Percentiles rank a stretch among this genome's conserved stretches.
Evolutionary conservation across 1,140 invertebrate genomes (phyloP).

Genomic region (Megalopta genalis): DNA sequence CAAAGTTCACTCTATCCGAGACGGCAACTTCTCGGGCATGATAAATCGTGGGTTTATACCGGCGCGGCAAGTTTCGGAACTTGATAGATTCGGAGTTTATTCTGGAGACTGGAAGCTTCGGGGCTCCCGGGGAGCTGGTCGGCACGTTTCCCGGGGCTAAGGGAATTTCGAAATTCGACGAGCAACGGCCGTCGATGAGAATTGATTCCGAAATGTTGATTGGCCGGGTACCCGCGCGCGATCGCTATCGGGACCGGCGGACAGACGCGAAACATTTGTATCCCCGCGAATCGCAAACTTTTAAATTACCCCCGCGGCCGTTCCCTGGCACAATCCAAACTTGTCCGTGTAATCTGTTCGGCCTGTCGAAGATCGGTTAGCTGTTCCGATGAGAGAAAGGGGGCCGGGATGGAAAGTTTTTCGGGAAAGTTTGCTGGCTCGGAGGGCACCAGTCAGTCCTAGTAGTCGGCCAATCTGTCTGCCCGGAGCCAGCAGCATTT

Average conservation of each 20-base stretch:
- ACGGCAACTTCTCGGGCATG: not conserved
- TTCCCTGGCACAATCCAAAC: conserved; percentile 6
- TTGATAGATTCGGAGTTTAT: conserved; percentile 6
- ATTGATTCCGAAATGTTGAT: not conserved
- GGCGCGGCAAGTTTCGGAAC: conserved; percentile 8
- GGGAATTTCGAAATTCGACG: not conserved
- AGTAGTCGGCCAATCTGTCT: conserved; percentile 61
- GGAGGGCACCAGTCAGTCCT: conserved; percentile 47
- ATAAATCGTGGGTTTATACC: not conserved
- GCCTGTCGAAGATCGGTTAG: conserved; percentile 57
- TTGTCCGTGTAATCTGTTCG: conserved; percentile 56
- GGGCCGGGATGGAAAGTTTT: conserved; percentile 30
- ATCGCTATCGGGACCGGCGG: too few species aligned
- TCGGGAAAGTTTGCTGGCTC: conserved; percentile 42
- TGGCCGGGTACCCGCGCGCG: too few species aligned
- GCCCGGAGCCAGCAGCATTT: conserved; percentile 27
- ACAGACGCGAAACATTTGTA: not conserved
- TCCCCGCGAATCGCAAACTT: not conserved
- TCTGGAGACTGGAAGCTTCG: not conserved
- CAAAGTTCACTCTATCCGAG: not conserved
- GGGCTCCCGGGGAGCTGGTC: not conserved
- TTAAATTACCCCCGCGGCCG: not conserved
- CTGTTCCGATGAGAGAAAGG: conserved; percentile 50
- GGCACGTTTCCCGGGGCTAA: not conserved
- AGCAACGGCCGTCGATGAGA: not conserved